A percentile compares a stretch with the other conserved stretches of the same genome.
These are phyloP conservation scores for Steinernema scapterisci DNA, from an alignment of 2,888 invertebrate species.

Conservation along the genomic window DNA sequence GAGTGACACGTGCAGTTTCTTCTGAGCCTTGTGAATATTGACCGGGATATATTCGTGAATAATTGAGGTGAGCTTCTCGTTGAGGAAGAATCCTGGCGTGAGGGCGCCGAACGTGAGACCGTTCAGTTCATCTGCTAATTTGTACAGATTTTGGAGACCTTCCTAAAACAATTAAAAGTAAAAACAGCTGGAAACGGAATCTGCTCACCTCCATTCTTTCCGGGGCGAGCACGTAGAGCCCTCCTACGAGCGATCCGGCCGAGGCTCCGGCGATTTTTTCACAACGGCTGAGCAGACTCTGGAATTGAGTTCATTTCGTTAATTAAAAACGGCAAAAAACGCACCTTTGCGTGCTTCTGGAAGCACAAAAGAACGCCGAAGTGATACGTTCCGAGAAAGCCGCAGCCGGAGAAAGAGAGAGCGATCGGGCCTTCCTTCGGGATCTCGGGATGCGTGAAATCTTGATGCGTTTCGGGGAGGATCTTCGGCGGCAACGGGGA, in stretches of 20 bases:
- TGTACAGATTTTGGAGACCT: slow-evolving; percentile 55
- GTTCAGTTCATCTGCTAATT: slow-evolving; percentile 62
- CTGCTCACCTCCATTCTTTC: slow-evolving; percentile 45
- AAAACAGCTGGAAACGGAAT: slow-evolving; percentile 10
- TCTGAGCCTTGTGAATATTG: slow-evolving; percentile 23
- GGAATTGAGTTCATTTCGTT: slow-evolving; percentile 19
- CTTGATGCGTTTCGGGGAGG: neutral
- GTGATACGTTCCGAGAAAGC: slow-evolving; percentile 64
- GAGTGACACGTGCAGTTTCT: slow-evolving; percentile 49
- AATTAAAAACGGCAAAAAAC: slow-evolving; percentile 19
- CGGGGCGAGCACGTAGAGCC: slow-evolving; percentile 53
- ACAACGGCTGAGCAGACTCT: slow-evolving; percentile 48
- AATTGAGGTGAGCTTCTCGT: slow-evolving; percentile 48
- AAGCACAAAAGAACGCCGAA: slow-evolving; percentile 62
- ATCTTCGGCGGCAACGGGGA: neutral
- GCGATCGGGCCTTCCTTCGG: slow-evolving; percentile 35
- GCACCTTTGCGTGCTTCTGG: slow-evolving; percentile 55
- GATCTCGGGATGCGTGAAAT: neutral
- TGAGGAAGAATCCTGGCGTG: slow-evolving; percentile 62
- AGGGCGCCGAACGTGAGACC: slow-evolving; percentile 60
- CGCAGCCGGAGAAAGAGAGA: slow-evolving; percentile 60
- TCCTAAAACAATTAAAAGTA: slow-evolving; percentile 38
- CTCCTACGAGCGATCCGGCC: slow-evolving; percentile 61
- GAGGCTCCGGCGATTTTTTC: slow-evolving; percentile 57
- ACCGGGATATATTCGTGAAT: slow-evolving; percentile 19